These are phyloP conservation scores for Luffia ferchaultella DNA, from an alignment of 2,888 invertebrate genomes.

Conservation along the genomic window DNA sequence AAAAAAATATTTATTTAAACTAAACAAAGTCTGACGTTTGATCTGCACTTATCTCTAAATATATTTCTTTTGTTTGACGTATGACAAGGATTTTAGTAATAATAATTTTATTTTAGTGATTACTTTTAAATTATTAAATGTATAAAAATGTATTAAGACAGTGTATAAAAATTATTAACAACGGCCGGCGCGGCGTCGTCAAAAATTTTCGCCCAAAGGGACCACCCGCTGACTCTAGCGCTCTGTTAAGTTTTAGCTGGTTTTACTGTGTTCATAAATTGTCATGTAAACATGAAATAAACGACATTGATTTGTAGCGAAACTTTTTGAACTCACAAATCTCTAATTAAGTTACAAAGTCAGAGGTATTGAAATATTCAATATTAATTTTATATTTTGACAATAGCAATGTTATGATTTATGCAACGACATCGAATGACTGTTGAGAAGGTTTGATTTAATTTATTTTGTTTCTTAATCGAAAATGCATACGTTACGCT, in stretches of 20 bases:
- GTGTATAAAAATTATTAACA: slow-evolving; percentile 31
- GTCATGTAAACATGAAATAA: neutral
- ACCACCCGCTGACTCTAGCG: slow-evolving; percentile 23
- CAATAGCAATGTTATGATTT: neutral
- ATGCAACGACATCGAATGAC: neutral
- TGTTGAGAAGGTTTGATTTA: neutral
- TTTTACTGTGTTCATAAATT: slow-evolving; percentile 7
- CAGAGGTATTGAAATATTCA: neutral
- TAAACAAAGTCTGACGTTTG: no score
- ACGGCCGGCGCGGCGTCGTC: no score
- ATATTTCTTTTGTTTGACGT: no score
- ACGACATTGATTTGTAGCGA: neutral
- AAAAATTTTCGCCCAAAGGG: slow-evolving; percentile 24
- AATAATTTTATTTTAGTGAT: no score
- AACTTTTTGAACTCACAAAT: neutral
- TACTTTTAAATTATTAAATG: no score
- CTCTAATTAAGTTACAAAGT: neutral
- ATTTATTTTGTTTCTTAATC: neutral
- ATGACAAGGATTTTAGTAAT: no score
- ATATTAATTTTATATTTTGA: neutral
- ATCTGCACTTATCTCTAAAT: no score
- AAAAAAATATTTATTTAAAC: no score
- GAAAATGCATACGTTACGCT: neutral
- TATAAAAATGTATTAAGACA: neutral
- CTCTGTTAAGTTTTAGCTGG: no score